Evolutionary conservation across 2,888 invertebrate species (phyloP), one percentile per base, ranked within the genome.

Genomic region (Heliconius hortense): DNA sequence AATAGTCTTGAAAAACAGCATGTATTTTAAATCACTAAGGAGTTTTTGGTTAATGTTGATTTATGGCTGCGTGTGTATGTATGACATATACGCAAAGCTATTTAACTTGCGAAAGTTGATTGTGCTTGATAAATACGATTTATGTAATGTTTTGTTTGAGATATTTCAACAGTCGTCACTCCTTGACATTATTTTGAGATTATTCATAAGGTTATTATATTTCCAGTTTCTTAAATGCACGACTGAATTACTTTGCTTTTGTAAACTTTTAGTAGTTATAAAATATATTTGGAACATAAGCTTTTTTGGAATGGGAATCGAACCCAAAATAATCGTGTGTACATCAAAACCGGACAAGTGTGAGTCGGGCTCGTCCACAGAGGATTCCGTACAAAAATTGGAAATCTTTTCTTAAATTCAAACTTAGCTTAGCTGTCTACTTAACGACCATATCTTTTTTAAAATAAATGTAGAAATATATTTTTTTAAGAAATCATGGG

Each of bases 1-100:
- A 83, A 83, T 82, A 81, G 82, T 74, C 80, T 81, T 78, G 80
- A 80, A 81, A 78, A 80, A 77, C 74, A 69, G 64, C 43, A 74
- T 60, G 73, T 56, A 74, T 60, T 48, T 75, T 69, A 75, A 43
- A 62, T 64, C 69, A 28, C 63, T 60, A 63, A 76, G 35, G 60
- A 59, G 67, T 64, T 76, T 73, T 76, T 39, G 73, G 66, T 60
- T 67, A 63, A 73, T 73, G 70, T 73, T 73, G 73, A 73, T 66
- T 67, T 73, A 73, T 71, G 53, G 35, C 56, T 60, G 56, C 56
- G n/a, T 56, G 39, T 71, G 39, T 70, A 59, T 71, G 71, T 75
- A 71, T 75, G 75, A 75, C 75, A 75, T 66, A 71, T 59, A 62
- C 60, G 56, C 63, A 56, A 59, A 71, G 64, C 28, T 66, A 75